phyloP scores from a whole-genome alignment of 2,113 vertebrate genomes.

The Prochilodus magdalenae region DNA sequence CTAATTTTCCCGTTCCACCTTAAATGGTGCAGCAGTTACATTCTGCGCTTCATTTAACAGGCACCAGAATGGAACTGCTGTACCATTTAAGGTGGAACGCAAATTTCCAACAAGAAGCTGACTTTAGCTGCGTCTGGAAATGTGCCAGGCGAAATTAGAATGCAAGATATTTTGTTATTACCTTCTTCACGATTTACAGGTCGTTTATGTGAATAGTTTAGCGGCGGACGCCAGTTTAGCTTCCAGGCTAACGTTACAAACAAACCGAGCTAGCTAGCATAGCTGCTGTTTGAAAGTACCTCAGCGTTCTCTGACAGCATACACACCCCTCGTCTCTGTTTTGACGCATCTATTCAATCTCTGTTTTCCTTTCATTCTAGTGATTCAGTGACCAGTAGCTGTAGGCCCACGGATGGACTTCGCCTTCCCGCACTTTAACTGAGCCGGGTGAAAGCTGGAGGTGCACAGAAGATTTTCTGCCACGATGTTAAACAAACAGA shows the following conservation, averaged over 20 bases:
- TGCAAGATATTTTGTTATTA: no score
- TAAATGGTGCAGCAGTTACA: no score
- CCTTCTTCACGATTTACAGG: no score
- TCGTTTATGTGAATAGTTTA: background rate
- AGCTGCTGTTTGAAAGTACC: background rate
- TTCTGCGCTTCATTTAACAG: no score
- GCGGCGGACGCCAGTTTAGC: background rate
- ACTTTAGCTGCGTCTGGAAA: no score
- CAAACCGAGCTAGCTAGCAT: background rate
- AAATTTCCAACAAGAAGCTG: no score
- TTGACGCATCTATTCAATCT: constrained; percentile 4
- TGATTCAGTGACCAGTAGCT: constrained; percentile 9
- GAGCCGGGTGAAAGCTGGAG: constrained; percentile 21
- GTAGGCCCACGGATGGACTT: constrained; percentile 19
- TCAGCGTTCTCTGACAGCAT: no score
- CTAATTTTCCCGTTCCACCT: no score
- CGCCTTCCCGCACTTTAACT: background rate
- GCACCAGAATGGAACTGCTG: no score
- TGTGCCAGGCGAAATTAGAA: no score
- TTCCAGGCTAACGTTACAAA: background rate
- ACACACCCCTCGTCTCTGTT: background rate
- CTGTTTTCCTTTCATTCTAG: background rate
- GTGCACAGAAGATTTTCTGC: constrained; percentile 53
- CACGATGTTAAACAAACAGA: constrained; percentile 58
- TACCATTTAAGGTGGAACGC: no score